phyloP scores from a whole-genome alignment of 2,113 vertebrate genomes.

The Syngnathus floridae region DNA sequence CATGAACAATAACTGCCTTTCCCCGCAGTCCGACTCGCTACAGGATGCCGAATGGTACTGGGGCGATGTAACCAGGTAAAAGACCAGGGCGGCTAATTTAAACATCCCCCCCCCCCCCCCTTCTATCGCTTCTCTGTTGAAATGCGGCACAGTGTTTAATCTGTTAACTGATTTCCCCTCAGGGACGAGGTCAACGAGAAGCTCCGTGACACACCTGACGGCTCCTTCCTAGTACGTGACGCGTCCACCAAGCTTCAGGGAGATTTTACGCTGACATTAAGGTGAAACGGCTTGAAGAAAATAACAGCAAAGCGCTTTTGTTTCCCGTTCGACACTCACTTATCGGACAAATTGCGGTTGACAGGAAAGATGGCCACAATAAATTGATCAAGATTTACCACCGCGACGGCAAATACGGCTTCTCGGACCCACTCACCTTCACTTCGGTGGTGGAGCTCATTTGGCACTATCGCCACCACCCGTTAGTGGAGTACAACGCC shows the following conservation, averaged over 20 bases:
- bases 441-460: slow-evolving; percentile 92
- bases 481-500: slow-evolving; percentile 92
- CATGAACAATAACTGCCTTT: slow-evolving; percentile 76
- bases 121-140: background rate
- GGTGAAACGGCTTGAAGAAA: slow-evolving; percentile 62
- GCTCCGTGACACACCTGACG: slow-evolving; percentile 86
- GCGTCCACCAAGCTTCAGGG: slow-evolving; percentile 92
- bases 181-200: slow-evolving; percentile 97
- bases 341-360: background rate
- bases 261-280: slow-evolving; percentile 87
- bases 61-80: slow-evolving; percentile 92
- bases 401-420: slow-evolving; percentile 87
- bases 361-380: slow-evolving; percentile 94
- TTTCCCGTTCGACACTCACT: background rate
- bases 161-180: slow-evolving; percentile 20
- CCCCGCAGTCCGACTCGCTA: slow-evolving; percentile 67
- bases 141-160: slow-evolving; percentile 10
- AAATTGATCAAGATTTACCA: slow-evolving; percentile 96
- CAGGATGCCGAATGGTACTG: slow-evolving; percentile 96
- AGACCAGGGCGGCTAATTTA: background rate
- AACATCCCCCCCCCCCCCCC: background rate
- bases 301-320: background rate
- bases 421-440: slow-evolving; percentile 93
- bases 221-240: slow-evolving; percentile 91
- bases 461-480: slow-evolving; percentile 88